Percentiles rank a stretch among this genome's conserved stretches.
These are phyloP conservation scores for Calliopsis andreniformis DNA, from an alignment of 1,140 invertebrate species.

Conservation along the genomic window DNA sequence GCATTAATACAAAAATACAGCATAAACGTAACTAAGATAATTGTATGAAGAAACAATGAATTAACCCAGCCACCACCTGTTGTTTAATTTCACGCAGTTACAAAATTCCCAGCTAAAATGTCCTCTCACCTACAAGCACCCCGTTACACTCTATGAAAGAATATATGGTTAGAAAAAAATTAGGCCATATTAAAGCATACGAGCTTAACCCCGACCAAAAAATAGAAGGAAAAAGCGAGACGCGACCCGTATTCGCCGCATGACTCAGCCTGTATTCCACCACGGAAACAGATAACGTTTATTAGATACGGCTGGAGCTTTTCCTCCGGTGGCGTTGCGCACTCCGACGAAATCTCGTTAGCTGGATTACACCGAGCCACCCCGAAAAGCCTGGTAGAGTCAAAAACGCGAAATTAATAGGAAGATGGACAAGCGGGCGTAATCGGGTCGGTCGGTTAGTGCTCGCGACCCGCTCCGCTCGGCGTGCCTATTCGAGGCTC, in stretches of 20 bases:
- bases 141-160: too few species aligned
- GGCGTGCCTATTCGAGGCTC: slow-evolving; percentile 24
- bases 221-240: neutral
- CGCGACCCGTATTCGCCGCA: neutral
- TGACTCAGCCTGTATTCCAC: neutral
- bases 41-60: too few species aligned
- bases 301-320: neutral
- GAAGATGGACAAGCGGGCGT: neutral
- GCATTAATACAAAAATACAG: too few species aligned
- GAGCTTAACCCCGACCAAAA: neutral
- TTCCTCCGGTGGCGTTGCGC: neutral
- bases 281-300: neutral
- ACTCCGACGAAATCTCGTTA: neutral
- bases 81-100: too few species aligned
- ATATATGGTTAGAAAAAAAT: neutral
- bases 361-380: neutral
- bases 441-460: slow-evolving; percentile 19
- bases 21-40: too few species aligned
- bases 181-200: neutral
- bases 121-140: too few species aligned
- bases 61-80: too few species aligned
- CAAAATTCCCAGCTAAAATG: too few species aligned
- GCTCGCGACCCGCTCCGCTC: neutral
- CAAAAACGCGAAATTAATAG: slow-evolving; percentile 23
- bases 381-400: neutral